These are phyloP conservation scores for Silvanus unidentatus DNA, from an alignment of 2,888 invertebrate species.

Conservation along the genomic window DNA sequence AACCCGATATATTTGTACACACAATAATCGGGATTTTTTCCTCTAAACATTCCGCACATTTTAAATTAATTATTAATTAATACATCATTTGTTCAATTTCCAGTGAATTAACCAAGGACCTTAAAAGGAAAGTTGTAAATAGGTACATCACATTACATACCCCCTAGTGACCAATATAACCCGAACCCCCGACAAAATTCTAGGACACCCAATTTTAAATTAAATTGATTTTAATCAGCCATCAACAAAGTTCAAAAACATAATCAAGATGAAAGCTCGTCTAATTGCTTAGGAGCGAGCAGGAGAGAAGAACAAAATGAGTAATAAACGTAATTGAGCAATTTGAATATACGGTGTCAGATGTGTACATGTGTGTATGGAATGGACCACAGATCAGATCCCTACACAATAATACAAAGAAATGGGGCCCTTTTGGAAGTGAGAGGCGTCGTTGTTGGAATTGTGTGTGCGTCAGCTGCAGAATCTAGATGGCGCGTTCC, in stretches of 20 bases:
- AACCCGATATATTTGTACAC: no score
- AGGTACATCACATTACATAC: no score
- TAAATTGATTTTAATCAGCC: no score
- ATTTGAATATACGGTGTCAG: slow-evolving; percentile 39
- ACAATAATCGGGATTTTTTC: no score
- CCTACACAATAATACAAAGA: not conserved
- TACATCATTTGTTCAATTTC: no score
- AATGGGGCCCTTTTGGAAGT: not conserved
- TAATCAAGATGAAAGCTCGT: slow-evolving; percentile 21
- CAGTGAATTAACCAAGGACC: no score
- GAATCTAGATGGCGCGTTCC: slow-evolving; percentile 37
- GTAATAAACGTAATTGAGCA: slow-evolving; percentile 38
- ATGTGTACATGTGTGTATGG: slow-evolving; percentile 20
- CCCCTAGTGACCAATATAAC: no score
- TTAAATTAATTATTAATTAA: no score
- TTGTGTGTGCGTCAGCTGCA: slow-evolving; percentile 33
- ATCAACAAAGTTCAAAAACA: slow-evolving; percentile 13
- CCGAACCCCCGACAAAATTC: no score
- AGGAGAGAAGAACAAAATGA: slow-evolving; percentile 28
- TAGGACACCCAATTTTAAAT: no score
- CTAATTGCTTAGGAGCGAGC: slow-evolving; percentile 18
- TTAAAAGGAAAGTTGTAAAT: no score
- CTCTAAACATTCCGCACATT: no score
- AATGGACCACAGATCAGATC: slow-evolving; percentile 1
- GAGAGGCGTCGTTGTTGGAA: slow-evolving; percentile 10